phyloP scores from a whole-genome alignment of 2,888 invertebrate genomes.

The Cylloceria caligata region DNA sequence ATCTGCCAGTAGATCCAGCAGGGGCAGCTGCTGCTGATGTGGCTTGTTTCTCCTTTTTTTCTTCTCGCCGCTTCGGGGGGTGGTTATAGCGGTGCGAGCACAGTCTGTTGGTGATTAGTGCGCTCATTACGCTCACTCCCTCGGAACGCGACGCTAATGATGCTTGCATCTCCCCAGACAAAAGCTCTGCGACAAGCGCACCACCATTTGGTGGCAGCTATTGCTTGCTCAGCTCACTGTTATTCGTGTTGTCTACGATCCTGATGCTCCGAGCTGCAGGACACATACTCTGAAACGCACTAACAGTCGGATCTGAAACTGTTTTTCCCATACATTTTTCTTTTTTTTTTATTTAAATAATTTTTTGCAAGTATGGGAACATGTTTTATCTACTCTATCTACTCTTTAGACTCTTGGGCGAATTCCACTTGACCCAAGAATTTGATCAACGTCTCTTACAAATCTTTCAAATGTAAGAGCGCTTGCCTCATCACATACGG shows the following conservation, averaged over 20 bases:
- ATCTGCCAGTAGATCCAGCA: constrained; percentile 37
- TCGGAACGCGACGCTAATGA: constrained; percentile 80
- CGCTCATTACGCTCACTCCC: constrained; percentile 80
- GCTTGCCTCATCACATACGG: constrained; percentile 23
- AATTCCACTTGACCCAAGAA: constrained; percentile 63
- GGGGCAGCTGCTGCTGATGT: constrained; percentile 51
- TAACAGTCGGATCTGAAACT: no score
- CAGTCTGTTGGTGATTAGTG: constrained; percentile 82
- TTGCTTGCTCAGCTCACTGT: constrained; percentile 54
- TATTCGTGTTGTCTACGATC: constrained; percentile 28
- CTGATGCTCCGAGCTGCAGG: constrained; percentile 6
- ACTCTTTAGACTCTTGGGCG: constrained; percentile 58
- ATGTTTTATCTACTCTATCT: no score
- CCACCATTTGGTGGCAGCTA: constrained; percentile 63
- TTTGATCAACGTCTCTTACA: constrained; percentile 20
- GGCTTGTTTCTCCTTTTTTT: constrained; percentile 62
- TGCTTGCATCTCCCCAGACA: constrained; percentile 78
- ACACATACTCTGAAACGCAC: no score
- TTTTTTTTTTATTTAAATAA: neutral
- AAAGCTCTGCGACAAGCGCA: constrained; percentile 66
- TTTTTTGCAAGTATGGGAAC: no score
- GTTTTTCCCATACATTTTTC: constrained; percentile 26
- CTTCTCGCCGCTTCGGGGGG: constrained; percentile 22
- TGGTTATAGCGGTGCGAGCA: constrained; percentile 43
- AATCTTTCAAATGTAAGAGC: neutral